A percentile compares a stretch with the other conserved stretches of the same genome.
phyloP scores from a whole-genome alignment of 2,888 invertebrate species.

The Coelinius sp. region DNA sequence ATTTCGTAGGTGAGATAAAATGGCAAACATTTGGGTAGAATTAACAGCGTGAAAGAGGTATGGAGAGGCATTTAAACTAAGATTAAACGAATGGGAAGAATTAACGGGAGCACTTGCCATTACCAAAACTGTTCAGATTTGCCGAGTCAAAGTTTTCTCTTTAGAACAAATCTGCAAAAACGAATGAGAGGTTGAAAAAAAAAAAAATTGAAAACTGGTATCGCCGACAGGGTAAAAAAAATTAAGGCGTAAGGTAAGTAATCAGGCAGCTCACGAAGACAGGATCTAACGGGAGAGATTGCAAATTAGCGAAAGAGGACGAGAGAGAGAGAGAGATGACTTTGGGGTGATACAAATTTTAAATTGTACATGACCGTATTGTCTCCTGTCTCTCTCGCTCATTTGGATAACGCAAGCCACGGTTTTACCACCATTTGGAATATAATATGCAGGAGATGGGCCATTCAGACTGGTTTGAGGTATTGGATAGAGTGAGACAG shows the following conservation, averaged over 20 bases:
- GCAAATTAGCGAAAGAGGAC: constrained; percentile 21
- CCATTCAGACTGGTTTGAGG: constrained; percentile 14
- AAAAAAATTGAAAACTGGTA: background rate
- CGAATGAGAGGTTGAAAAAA: constrained; percentile 11
- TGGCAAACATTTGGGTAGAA: background rate
- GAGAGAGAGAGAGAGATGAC: constrained; percentile 4
- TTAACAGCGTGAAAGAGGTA: background rate
- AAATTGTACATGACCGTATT: constrained; percentile 49
- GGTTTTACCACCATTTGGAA: constrained; percentile 45
- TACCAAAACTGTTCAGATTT: constrained; percentile 15
- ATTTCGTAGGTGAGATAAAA: constrained; percentile 27
- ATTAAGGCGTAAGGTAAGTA: constrained; percentile 22
- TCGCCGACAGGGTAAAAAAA: background rate
- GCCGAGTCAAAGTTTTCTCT: constrained; percentile 7
- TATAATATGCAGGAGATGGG: constrained; percentile 63
- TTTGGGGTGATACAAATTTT: constrained; percentile 53
- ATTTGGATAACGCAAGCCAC: background rate
- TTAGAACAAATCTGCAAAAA: constrained; percentile 15
- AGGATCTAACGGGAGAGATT: constrained; percentile 27
- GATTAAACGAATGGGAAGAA: constrained; percentile 5
- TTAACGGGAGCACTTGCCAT: background rate
- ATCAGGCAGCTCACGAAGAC: constrained; percentile 19
- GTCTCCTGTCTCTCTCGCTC: constrained; percentile 3
- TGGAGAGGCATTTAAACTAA: background rate
- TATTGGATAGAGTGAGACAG: constrained; percentile 22